These are phyloP conservation scores for Caenorhabditis sp. DNA, from an alignment of 2,888 invertebrate species.

Conservation along the genomic window DNA sequence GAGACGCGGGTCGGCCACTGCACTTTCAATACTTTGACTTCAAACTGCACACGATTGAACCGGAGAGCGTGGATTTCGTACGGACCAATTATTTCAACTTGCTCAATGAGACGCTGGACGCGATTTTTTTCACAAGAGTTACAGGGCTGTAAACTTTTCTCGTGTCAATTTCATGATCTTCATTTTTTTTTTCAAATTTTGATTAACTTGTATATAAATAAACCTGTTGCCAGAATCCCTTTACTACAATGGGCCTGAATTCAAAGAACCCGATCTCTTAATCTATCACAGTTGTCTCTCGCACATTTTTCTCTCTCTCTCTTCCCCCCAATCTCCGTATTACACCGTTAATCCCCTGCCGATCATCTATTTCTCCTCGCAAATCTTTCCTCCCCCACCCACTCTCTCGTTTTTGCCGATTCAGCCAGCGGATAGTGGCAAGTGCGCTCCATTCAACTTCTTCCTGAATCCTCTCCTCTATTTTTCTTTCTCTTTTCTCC, in stretches of 20 bases:
- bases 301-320: background rate
- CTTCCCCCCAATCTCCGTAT: conserved; percentile 15
- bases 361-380: conserved; percentile 19
- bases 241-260: too few species aligned
- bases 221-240: too few species aligned
- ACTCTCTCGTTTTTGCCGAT: background rate
- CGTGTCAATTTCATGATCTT: too few species aligned
- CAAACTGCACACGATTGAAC: conserved; percentile 39
- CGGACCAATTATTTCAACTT: conserved; percentile 15
- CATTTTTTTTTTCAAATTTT: too few species aligned
- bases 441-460: conserved; percentile 10
- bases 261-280: background rate
- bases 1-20: background rate
- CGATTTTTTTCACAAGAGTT: conserved; percentile 39
- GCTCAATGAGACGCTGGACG: conserved; percentile 32
- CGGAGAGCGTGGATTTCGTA: conserved; percentile 42
- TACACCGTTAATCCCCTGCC: background rate
- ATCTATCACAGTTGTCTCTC: background rate
- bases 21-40: conserved; percentile 12
- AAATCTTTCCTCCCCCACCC: conserved; percentile 7
- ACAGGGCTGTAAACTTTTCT: conserved; percentile 32
- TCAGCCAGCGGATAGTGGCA: background rate
- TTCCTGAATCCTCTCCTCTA: conserved; percentile 2
- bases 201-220: too few species aligned
- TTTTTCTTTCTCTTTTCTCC: conserved; percentile 6